Conservation (phyloP, 2,888 invertebrate genomes). For the Limnephilus rhombicus region DNA sequence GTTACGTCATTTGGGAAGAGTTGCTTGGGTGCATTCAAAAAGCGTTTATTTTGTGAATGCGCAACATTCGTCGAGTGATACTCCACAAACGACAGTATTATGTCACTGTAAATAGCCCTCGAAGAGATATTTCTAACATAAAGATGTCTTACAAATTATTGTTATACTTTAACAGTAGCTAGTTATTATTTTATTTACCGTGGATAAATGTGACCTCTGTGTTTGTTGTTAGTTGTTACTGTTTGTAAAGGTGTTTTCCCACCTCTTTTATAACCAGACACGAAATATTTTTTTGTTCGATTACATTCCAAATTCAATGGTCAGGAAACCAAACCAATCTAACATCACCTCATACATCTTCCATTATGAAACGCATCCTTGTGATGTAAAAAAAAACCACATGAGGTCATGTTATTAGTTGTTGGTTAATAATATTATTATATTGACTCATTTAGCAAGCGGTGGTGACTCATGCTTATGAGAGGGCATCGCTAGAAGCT, state of each 20-base stretch:
- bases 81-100: no score
- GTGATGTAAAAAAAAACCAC: background rate
- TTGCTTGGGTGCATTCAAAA: background rate
- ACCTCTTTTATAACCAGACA: background rate
- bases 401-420: background rate
- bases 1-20: background rate
- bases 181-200: background rate
- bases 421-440: background rate
- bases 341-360: background rate
- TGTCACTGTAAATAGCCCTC: no score
- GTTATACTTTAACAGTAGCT: background rate
- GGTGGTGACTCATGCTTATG: background rate
- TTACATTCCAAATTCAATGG: background rate
- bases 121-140: background rate
- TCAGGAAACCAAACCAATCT: background rate
- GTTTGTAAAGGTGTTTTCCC: background rate
- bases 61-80: no score
- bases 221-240: background rate
- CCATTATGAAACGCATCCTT: background rate
- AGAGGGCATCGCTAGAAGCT: background rate
- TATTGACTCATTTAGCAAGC: background rate
- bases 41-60: background rate
- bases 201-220: background rate
- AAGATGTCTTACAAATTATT: background rate
- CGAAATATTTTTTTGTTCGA: background rate